Evolutionary conservation across 2,113 vertebrate genomes (phyloP).

Genomic region (Rafetus swinhoei): DNA sequence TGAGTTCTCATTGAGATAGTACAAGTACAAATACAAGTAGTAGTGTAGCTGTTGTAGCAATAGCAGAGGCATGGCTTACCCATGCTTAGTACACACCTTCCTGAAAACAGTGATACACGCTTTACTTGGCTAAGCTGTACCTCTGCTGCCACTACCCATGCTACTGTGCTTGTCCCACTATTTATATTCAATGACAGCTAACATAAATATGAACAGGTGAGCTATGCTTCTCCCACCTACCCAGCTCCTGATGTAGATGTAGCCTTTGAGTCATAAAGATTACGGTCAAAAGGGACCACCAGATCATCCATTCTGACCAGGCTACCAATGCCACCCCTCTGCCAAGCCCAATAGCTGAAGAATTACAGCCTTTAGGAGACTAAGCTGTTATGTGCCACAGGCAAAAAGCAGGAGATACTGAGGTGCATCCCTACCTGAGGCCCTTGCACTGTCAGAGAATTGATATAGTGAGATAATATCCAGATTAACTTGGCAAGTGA

Average conservation of each 20-base stretch:
- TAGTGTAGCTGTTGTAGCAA: background rate
- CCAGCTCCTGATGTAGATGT: background rate
- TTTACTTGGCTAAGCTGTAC: background rate
- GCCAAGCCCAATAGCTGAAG: background rate
- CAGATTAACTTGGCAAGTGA: background rate
- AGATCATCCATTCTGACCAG: background rate
- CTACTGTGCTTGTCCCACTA: background rate
- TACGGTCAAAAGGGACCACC: background rate
- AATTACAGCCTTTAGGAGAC: background rate
- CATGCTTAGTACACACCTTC: background rate
- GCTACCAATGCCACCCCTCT: background rate
- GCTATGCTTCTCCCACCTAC: too few species aligned
- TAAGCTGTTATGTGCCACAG: background rate
- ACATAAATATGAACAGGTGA: background rate
- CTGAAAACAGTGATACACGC: background rate
- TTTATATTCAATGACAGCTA: background rate
- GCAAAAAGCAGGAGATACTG: background rate
- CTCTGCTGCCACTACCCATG: background rate
- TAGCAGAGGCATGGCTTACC: background rate
- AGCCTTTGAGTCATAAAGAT: background rate
- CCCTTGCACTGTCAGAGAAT: background rate
- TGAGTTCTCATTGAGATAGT: background rate
- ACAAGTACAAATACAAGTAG: background rate
- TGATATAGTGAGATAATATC: background rate
- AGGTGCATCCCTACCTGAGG: too few species aligned